phyloP scores from a whole-genome alignment of 2,113 vertebrate genomes.

The Speoplatyrhinus poulsoni region DNA sequence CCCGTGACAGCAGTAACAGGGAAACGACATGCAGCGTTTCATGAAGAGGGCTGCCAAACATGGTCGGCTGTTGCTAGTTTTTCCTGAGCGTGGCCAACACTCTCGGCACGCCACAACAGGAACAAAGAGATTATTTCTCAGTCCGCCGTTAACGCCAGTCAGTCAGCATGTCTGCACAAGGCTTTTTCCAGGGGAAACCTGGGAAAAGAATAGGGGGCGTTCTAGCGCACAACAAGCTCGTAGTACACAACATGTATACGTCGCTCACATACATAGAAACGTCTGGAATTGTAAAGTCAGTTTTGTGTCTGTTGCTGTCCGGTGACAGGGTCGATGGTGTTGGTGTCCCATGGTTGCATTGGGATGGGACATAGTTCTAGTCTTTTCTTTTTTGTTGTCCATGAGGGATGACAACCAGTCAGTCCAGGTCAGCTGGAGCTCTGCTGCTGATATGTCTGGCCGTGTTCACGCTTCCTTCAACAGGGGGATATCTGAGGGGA shows the following conservation, averaged over 20 bases:
- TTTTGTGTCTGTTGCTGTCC: slow-evolving; percentile 27
- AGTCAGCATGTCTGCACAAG: slow-evolving; percentile 19
- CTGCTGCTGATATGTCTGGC: slow-evolving; percentile 51
- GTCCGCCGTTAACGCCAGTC: slow-evolving; percentile 25
- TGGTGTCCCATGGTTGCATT: slow-evolving; percentile 2
- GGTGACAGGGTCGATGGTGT: slow-evolving; percentile 2
- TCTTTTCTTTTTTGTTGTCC: slow-evolving; percentile 37
- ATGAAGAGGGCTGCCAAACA: slow-evolving; percentile 32
- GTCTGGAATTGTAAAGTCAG: slow-evolving; percentile 45
- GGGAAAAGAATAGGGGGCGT: slow-evolving; percentile 26
- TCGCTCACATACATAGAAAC: slow-evolving; percentile 51
- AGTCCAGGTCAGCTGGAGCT: slow-evolving; percentile 61
- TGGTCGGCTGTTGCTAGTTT: slow-evolving; percentile 59
- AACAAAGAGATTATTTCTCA: slow-evolving; percentile 28
- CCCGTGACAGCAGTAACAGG: slow-evolving; percentile 39
- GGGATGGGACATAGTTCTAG: slow-evolving; percentile 47
- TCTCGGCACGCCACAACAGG: slow-evolving; percentile 33
- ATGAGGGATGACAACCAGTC: slow-evolving; percentile 59
- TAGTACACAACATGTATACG: slow-evolving; percentile 49
- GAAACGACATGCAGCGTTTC: slow-evolving; percentile 70
- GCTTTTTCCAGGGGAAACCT: slow-evolving; percentile 30
- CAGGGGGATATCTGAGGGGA: slow-evolving; percentile 89
- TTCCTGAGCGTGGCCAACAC: slow-evolving; percentile 64
- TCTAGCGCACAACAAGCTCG: slow-evolving; percentile 41
- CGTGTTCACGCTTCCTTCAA: slow-evolving; percentile 94